A percentile compares a stretch with the other conserved stretches of the same genome.
These are phyloP conservation scores for Parapsyche elsis DNA, from an alignment of 1,140 invertebrate genomes.

Conservation along the genomic window DNA sequence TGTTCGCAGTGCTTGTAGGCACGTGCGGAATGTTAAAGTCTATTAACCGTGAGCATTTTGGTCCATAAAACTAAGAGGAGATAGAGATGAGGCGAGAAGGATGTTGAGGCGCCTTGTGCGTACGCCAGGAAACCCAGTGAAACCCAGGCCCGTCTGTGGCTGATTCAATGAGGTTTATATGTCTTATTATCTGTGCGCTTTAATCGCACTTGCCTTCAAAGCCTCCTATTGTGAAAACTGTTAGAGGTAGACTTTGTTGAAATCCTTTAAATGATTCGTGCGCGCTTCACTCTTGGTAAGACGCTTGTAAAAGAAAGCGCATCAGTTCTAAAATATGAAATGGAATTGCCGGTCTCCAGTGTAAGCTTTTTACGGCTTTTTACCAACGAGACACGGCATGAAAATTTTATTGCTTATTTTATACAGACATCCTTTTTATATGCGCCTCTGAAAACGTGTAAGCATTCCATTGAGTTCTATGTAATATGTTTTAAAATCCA, in stretches of 20 bases:
- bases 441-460: neutral
- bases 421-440: neutral
- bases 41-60: conserved; percentile 35
- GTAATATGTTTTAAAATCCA: neutral
- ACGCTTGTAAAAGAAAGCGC: neutral
- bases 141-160: neutral
- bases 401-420: conserved; percentile 40
- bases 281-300: no score
- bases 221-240: neutral
- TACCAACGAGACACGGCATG: conserved; percentile 22
- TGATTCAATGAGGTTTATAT: no score
- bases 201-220: neutral
- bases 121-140: neutral
- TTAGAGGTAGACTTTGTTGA: neutral
- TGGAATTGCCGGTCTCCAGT: neutral
- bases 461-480: neutral
- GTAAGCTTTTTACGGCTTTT: conserved; percentile 35
- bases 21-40: conserved; percentile 39
- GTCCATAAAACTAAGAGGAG: conserved; percentile 35
- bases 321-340: conserved; percentile 39
- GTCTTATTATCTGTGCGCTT: neutral
- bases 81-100: neutral
- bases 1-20: conserved; percentile 32
- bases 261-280: no score
- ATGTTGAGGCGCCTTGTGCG: neutral